Evolutionary conservation across 2,113 vertebrate genomes (phyloP).

Genomic region (Cacatua alba): DNA sequence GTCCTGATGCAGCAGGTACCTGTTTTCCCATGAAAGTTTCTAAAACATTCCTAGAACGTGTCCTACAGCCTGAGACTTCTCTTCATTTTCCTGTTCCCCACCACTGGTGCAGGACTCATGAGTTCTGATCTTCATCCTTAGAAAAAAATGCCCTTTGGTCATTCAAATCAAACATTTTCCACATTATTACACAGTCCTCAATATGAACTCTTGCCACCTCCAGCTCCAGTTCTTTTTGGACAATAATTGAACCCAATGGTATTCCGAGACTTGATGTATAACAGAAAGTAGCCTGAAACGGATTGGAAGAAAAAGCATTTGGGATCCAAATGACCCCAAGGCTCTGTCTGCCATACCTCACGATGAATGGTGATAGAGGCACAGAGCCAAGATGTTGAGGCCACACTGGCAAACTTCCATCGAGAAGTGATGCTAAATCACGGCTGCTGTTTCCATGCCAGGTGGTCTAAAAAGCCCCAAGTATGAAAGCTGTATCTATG

Average conservation of each 20-base stretch:
- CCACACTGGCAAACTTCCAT: background rate
- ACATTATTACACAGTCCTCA: background rate
- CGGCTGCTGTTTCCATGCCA: background rate
- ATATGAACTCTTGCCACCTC: background rate
- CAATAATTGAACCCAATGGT: background rate
- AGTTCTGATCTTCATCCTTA: background rate
- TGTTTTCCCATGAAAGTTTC: background rate
- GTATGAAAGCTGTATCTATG: background rate
- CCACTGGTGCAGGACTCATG: background rate
- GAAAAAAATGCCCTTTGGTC: background rate
- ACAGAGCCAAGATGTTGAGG: background rate
- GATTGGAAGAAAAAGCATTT: constrained; percentile 3
- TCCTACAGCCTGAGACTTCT: background rate
- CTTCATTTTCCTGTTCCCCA: background rate
- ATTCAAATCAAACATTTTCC: background rate
- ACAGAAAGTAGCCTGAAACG: background rate
- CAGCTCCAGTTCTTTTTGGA: background rate
- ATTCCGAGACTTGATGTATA: background rate
- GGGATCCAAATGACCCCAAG: background rate
- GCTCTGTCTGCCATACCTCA: background rate
- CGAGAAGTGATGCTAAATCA: background rate
- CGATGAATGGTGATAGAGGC: background rate
- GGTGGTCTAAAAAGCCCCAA: background rate
- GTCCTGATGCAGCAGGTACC: background rate
- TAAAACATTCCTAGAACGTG: background rate